phyloP scores from a whole-genome alignment of 2,113 vertebrate species.

The Plecotus auritus region DNA sequence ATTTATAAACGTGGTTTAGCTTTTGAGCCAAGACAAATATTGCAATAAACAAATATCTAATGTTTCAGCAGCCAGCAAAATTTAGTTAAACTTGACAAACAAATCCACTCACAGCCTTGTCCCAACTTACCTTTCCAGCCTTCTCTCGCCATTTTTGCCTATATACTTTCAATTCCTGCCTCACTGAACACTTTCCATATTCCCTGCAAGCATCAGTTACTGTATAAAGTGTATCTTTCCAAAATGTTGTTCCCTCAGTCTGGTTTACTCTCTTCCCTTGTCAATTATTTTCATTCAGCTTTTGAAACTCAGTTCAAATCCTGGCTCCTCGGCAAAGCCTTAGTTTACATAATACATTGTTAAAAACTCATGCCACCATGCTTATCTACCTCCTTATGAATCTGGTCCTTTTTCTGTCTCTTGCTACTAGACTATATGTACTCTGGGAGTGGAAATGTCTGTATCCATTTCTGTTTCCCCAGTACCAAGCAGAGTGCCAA shows the following conservation, averaged over 20 bases:
- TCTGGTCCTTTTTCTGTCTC: not conserved
- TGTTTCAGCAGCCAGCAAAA: not conserved
- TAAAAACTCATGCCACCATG: not conserved
- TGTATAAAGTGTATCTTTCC: not conserved
- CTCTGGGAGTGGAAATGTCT: not conserved
- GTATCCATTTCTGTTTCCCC: slow-evolving; percentile 1
- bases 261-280: not conserved
- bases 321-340: slow-evolving; percentile 1
- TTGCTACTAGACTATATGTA: not conserved
- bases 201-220: not conserved
- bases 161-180: not conserved
- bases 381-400: not conserved
- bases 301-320: slow-evolving; percentile 11
- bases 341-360: not conserved
- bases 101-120: not conserved
- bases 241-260: not conserved
- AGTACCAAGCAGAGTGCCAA: not conserved
- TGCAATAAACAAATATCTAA: slow-evolving; percentile 3
- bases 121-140: not conserved
- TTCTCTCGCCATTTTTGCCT: not conserved
- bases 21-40: slow-evolving; percentile 14
- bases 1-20: slow-evolving; percentile 15
- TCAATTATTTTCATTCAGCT: slow-evolving; percentile 20
- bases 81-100: not conserved
- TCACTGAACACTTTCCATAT: not conserved